Evolutionary conservation across 1,140 invertebrate genomes (phyloP), one percentile per base, ranked within the genome.

Genomic region (Aphidius gifuensis): DNA sequence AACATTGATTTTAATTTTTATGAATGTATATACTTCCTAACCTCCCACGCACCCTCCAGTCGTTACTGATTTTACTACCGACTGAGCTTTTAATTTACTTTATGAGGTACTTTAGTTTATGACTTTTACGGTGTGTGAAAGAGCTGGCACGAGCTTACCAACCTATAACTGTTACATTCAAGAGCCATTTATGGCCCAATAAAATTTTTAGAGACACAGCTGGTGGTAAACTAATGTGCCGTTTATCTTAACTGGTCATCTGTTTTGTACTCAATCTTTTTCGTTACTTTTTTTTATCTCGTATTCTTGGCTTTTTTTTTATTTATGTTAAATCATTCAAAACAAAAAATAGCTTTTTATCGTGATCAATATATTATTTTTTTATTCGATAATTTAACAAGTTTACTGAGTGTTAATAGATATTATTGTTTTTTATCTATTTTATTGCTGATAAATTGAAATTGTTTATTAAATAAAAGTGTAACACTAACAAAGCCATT

Each of bases 141-240:
- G 43, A 68, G 68, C 71, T 69, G 71, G 70, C 72, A 75, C 77
- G 75, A 78, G 78, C 69, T 69, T 64, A 64, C 66, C 65, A 68
- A 71, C 76, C 75, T 74, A 77, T 80, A 79, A 79, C 68, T 77
- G 72, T 79, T 76, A 79, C 72, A 74, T 75, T 69, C 69, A 69
- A 77, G 72, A 70, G 71, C 69, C 73, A 64, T 77, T 78, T 74
- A 76, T 66, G 72, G 68, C 65, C 68, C 68, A 66, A 70, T 70
- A 64, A 71, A 73, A 11, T 2, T 70, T 72, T 73, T 70, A 65
- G 67, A 65, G 64, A 66, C 64, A 70, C 71, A 71, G 68, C 70
- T 71, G 70, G 62, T 64, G 23, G 23, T 32, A 3, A 32, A 32
- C 23, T 60, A 63, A 68, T 66, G 66, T 61, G 62, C 58, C 68